phyloP scores from a whole-genome alignment of 2,113 vertebrate species.

The Pterocles burchelli region DNA sequence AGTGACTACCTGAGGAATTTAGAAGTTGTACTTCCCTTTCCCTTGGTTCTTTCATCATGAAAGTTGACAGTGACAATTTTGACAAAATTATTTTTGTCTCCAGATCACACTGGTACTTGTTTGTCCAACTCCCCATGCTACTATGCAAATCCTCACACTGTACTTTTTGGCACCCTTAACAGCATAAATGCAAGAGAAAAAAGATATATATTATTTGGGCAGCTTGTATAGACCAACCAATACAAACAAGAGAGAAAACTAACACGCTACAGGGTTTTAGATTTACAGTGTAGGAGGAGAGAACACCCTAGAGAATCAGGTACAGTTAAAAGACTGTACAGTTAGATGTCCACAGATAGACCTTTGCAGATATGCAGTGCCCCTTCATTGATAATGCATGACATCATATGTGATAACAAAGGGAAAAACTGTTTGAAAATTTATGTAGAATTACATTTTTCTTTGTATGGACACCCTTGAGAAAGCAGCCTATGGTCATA shows the following conservation, averaged over 20 bases:
- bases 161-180: background rate
- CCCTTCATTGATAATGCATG: background rate
- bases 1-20: background rate
- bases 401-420: background rate
- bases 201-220: background rate
- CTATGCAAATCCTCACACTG: background rate
- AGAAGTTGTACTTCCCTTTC: background rate
- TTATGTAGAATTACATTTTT: background rate
- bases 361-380: background rate
- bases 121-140: background rate
- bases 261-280: background rate
- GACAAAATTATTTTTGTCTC: background rate
- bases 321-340: background rate
- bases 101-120: background rate
- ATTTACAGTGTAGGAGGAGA: background rate
- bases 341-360: background rate
- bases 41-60: background rate
- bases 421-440: background rate
- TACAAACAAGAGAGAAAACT: background rate
- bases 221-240: background rate
- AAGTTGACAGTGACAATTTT: background rate
- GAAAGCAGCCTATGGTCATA: background rate
- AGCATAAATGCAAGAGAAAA: background rate
- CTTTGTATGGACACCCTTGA: background rate
- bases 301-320: background rate